Base-by-base conservation (phyloP, 2,113 vertebrate species). In the Sinocyclocheilus maitianheensis region DNA sequence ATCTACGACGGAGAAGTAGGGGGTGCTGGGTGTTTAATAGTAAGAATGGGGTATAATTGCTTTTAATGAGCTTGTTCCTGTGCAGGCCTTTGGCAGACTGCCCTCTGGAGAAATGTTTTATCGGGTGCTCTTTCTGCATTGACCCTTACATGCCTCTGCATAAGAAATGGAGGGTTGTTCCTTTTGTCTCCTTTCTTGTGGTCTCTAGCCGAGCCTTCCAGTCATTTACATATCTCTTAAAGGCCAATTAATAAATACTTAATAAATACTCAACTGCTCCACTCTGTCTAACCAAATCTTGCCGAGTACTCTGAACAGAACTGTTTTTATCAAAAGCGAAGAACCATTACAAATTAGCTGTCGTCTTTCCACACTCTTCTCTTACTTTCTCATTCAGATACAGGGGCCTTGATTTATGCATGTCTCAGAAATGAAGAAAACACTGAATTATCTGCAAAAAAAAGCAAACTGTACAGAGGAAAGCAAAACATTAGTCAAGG, bases 11-110 rank as follows among this genome's bases (percentile, higher is more conserved):
- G 87, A 89, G 58, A 48, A 63, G 79, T 62, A 24, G 43, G 51
- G 63, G 79, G 91, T 89, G 91, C 88, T 91, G 24, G 90, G 92
- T 93, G 90, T 93, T 91, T 92, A 90, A 91, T 91, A 92, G 91
- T 18, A 91, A 93, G 90, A 91, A 92, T 91, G 91, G 92, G 89
- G 90, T 87, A 91, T 95, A 95, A 95, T 94, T 93, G 93, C 88
- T 90, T 92, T 93, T 95, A 94, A 95, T 94, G 93, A 95, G 94
- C 94, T 93, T 92, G 93, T 94, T 94, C 94, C 92, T 93, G 91
- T 89, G 85, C 90, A 91, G 92, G 94, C 93, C 94, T 93, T 82
- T 82, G 88, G 87, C 89, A 67, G 90, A 87, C 91, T 92, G 92
- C 93, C 94, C 74, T 80, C 77, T 76, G 89, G 91, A 93, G 91